Base-by-base conservation (phyloP, 2,113 vertebrate species). In the Raja brachyura region DNA sequence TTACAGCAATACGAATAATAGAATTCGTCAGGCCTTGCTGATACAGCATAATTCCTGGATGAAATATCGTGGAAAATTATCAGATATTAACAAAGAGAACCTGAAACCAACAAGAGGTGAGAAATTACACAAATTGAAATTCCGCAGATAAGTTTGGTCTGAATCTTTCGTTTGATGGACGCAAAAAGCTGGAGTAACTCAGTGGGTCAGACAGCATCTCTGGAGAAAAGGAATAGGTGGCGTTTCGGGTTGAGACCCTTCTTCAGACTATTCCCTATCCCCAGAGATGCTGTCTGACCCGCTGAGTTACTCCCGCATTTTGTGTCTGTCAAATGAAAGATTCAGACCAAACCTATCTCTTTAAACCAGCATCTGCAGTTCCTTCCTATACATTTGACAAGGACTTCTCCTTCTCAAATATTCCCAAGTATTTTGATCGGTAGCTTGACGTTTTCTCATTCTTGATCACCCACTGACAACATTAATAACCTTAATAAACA, bases 401-500 rank as follows among this genome's bases (percentile, higher is more conserved):
- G 33, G 14, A 63, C 59, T 66, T 31, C 28, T 63, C 83, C 59
- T 14, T 66, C 1, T 63, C 14, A 14, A 88, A 63, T 33, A 66
- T 31, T 88, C 83, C 31, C 83, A 88, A 66, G 28, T 63, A 63
- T 16, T 28, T 13, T 16, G 31, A 61, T 88, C 61, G 83, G 14
- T 59, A 86, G 61, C 56, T 31, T 61, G 13, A 33, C 11, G 75
- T 86, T n/a, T 88, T 88, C 81, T 61, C 81, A 61, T 86, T 61
- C 83, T 88, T 33, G 5, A 31, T 14, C 28, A 1, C 83, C 81
- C 81, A 86, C 25, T 61, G 14, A 56, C 20, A 86, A 63, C 59
- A 88, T 66, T 63, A 88, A 88, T n/a, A 63, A 63, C 31, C n/a
- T 88, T 88, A 63, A 88, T n/a, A 88, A 63, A 31, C 56, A 63